Base-by-base conservation (phyloP, 2,888 invertebrate species). In the Meta bourneti region DNA sequence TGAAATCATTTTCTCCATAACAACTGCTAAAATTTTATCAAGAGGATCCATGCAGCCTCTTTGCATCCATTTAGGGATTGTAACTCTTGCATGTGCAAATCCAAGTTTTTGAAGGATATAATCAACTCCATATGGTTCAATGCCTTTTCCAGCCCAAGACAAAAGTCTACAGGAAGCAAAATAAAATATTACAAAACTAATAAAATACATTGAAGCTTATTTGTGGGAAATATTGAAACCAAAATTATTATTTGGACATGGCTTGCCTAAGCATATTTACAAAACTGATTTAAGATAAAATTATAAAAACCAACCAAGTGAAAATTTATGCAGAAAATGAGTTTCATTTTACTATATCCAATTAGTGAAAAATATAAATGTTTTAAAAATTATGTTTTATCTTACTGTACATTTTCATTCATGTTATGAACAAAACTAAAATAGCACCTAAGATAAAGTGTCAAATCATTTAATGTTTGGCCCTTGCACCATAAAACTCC, bases 1-100 rank as follows among this genome's bases (percentile, higher is more conserved):
- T n/a, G 89, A 88, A 81, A 94, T 93, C 93, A 94, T 94, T 85
- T 94, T 93, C 69, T 93, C 94, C 93, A 94, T 94, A 2, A 97
- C 96, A 16, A 98, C 96, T 13, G 98, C 97, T 92, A 98, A 96
- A 91, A 99, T 96, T 95, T 98, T 98, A 95, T 99, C 99, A 87
- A 99, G 95, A 0, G 99, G 99, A 96, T 99, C 99, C 97, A 99
- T 98, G 94, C 99, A 97, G 16, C 99, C 99, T 88, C 99, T 96
- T 95, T 99, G 99, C 96, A 99, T 96, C 98, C 99, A 99, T 95
- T 99, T 99, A 90, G 99, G 99, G 94, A 99, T 99, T 89, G 99
- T 99, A 93, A 98, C 98, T 93, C 99, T 96, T 13, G 99, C 99
- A 95, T 99, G 99, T 92, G 98, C 97, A 95, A 99, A 99, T 78